Conservation (phyloP, 2,888 invertebrate genomes). For the Himalopsyche kuldschensis region DNA sequence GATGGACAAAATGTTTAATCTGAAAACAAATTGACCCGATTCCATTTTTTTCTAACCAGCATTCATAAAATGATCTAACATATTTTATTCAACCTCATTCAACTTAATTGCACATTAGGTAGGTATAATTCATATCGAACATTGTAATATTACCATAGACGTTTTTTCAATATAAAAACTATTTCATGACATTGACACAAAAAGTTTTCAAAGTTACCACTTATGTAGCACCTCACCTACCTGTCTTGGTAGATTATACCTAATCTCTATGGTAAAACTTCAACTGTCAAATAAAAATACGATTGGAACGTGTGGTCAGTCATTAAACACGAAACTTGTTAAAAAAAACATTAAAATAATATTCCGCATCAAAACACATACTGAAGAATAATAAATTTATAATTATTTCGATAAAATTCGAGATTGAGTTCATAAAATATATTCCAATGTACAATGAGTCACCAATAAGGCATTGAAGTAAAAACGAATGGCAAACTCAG, state of each 20-base stretch:
- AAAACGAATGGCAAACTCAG: neutral
- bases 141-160: neutral
- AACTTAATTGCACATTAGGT: neutral
- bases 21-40: neutral
- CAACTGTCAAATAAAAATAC: neutral
- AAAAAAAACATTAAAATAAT: neutral
- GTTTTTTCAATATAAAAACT: conserved; percentile 15
- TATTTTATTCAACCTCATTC: neutral
- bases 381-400: neutral
- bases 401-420: neutral
- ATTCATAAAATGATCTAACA: neutral
- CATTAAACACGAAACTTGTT: neutral
- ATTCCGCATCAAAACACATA: neutral
- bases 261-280: neutral
- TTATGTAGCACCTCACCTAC: neutral
- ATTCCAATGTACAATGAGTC: neutral
- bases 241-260: neutral
- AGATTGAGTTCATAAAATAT: neutral
- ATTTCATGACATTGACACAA: conserved; percentile 20
- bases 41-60: neutral
- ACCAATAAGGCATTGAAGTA: neutral
- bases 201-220: conserved; percentile 2
- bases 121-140: neutral
- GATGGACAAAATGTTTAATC: neutral
- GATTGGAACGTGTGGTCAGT: neutral